Percentiles rank a stretch among this genome's conserved stretches.
Conservation (phyloP, 2,888 invertebrate species). For the Pseudococcus viburni region DNA sequence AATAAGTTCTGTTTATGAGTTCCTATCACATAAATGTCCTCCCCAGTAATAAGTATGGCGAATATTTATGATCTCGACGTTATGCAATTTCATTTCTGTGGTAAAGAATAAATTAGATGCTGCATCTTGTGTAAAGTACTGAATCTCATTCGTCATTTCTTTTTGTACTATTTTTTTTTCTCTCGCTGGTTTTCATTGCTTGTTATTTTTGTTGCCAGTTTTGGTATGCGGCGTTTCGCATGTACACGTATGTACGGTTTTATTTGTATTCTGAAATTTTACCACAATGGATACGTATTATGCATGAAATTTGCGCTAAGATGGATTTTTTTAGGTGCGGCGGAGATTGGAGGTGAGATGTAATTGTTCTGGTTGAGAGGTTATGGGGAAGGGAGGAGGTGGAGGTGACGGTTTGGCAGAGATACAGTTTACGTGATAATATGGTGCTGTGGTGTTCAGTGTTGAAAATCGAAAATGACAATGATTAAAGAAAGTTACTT, state of each 20-base stretch:
- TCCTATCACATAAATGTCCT: slow-evolving; percentile 64
- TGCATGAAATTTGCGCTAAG: neutral
- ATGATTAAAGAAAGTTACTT: no score
- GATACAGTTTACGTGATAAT: neutral
- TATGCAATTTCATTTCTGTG: slow-evolving; percentile 58
- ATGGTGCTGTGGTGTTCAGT: no score
- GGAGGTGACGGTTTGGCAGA: no score
- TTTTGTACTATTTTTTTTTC: neutral
- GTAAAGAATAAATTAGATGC: slow-evolving; percentile 55
- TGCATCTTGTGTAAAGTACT: slow-evolving; percentile 45
- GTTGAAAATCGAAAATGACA: no score
- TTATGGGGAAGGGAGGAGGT: no score
- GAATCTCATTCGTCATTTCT: slow-evolving; percentile 51
- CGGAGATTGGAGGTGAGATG: no score
- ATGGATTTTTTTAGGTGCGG: neutral
- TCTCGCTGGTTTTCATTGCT: neutral
- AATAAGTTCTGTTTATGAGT: slow-evolving; percentile 65
- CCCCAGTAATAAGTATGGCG: slow-evolving; percentile 54
- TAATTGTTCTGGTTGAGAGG: no score
- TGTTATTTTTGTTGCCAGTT: slow-evolving; percentile 43
- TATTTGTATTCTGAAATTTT: slow-evolving; percentile 48
- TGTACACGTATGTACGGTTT: neutral
- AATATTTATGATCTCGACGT: slow-evolving; percentile 59
- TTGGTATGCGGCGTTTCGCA: slow-evolving; percentile 6
- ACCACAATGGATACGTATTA: neutral